Base-by-base conservation (phyloP, 2,113 vertebrate species). In the Mesoclemmys tuberculata region DNA sequence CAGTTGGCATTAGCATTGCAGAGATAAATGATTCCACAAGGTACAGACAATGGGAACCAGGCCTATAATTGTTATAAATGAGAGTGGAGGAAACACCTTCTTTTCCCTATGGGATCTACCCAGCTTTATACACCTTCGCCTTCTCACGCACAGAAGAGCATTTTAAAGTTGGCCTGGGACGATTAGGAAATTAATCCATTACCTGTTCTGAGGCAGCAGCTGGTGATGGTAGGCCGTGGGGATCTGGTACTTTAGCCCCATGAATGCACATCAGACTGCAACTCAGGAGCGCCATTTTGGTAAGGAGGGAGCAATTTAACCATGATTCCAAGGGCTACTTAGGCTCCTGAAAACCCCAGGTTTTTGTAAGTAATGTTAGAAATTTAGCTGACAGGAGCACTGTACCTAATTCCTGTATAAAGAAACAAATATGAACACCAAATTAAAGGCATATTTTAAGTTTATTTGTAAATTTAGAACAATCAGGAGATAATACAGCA, bases 101-200 rank as follows among this genome's bases (percentile, higher is more conserved):
- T 4, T 13, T 49, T 16, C 61, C 16, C 35, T 68, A n/a, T 64
- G 16, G n/a, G 64, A 38, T 5, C n/a, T 29, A 61, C 38, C n/a
- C 19, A n/a, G n/a, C 9, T 1, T 11, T 2, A 1, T 0, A 1
- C 1, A 1, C 31, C 18, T 58, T 44, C 41, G 14, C 0, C 0
- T 41, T 38, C 31, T 52, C 24, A 21, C 51, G 27, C 54, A 29
- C 49, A 68, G 46, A 81, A 74, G 0, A 0, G 0, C 0, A 1
- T n/a, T 14, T 12, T 49, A 41, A 41, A 46, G 14, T 12, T 61
- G 84, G 8, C 8, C 31, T 5, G 16, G 3, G 35, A n/a, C 5
- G 9, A 2, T 46, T n/a, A 35, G 41, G 8, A 26, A 75, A n/a
- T 24, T 78, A 84, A 49, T 2, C 22, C 31, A 0, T 1, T 22